phyloP scores from a whole-genome alignment of 2,113 vertebrate genomes.

The Mystacornis crossleyi region DNA sequence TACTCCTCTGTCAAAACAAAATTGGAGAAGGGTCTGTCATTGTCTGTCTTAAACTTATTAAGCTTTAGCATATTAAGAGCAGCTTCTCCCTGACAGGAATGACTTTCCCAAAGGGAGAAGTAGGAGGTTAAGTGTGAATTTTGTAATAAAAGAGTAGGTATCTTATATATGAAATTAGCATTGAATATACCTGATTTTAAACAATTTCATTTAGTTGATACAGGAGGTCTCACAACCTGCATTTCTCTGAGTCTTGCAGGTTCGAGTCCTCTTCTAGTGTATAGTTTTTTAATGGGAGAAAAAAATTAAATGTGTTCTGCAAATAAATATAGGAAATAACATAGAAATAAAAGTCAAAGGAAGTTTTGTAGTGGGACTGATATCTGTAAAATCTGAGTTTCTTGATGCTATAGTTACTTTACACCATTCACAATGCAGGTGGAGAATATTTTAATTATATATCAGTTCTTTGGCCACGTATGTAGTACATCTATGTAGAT shows the following conservation, averaged over 20 bases:
- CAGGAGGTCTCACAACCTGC: not conserved
- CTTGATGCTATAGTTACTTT: not conserved
- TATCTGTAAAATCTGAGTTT: not conserved
- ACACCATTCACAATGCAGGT: not conserved
- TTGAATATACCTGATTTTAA: not conserved
- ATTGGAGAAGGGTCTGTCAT: not conserved
- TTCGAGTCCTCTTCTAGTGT: not conserved
- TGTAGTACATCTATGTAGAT: not conserved
- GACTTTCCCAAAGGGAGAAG: not conserved
- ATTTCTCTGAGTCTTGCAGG: not conserved
- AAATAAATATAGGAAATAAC: not conserved
- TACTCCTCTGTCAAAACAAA: not conserved
- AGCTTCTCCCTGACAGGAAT: not conserved
- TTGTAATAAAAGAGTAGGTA: not conserved
- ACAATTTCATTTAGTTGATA: not conserved
- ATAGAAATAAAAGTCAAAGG: not conserved
- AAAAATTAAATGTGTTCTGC: not conserved
- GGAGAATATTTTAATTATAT: not conserved
- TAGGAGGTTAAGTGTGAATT: not conserved
- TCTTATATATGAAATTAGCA: not conserved
- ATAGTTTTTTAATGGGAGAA: not conserved
- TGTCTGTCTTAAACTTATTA: not conserved
- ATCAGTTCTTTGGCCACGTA: not conserved
- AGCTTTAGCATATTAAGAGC: too few species aligned
- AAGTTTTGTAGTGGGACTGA: not conserved